phyloP scores from a whole-genome alignment of 2,113 vertebrate species.

The Cebus imitator region DNA sequence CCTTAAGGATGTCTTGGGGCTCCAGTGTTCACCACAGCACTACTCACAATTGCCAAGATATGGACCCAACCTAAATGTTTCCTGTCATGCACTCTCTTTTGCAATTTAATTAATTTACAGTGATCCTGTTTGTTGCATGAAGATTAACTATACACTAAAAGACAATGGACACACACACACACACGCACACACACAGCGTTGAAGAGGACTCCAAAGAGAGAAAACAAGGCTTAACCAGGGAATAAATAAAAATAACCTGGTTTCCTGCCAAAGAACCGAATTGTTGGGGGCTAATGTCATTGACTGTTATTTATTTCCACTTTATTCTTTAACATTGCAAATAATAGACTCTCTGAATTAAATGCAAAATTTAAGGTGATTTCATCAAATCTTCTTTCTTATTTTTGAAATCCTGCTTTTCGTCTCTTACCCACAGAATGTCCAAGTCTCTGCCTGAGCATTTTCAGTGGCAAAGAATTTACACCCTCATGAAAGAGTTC shows the following conservation, averaged over 20 bases:
- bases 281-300: neutral
- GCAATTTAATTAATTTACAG: neutral
- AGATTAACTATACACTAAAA: too few species aligned
- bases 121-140: too few species aligned
- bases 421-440: neutral
- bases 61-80: neutral
- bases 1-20: neutral
- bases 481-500: neutral
- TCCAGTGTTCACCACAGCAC: neutral
- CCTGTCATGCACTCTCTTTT: neutral
- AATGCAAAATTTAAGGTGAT: neutral
- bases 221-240: too few species aligned
- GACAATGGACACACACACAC: too few species aligned
- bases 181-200: too few species aligned
- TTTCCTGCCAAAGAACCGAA: too few species aligned
- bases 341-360: neutral
- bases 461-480: neutral
- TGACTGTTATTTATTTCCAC: neutral
- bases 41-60: neutral
- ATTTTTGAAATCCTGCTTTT: constrained; percentile 30
- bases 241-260: too few species aligned
- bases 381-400: neutral
- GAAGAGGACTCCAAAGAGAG: too few species aligned
- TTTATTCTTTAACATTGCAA: neutral
- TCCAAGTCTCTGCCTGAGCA: neutral